A percentile compares a stretch with the other conserved stretches of the same genome.
These are phyloP conservation scores for Neuroscelio doddi DNA, from an alignment of 2,888 invertebrate genomes.

Conservation along the genomic window DNA sequence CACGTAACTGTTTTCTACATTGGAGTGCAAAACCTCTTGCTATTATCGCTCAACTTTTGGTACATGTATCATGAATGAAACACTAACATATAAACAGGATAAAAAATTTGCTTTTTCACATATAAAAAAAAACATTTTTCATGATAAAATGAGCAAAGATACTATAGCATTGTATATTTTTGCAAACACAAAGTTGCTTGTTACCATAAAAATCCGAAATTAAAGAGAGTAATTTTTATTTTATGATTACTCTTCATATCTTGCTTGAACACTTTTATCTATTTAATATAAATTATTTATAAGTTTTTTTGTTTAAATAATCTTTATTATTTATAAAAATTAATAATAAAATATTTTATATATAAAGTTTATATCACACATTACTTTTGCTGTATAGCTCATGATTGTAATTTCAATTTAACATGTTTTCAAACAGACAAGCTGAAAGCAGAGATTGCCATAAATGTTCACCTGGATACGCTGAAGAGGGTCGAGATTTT, in stretches of 20 bases:
- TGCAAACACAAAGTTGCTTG: neutral
- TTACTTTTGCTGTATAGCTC: neutral
- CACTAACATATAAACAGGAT: conserved; percentile 1
- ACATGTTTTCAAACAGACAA: conserved; percentile 78
- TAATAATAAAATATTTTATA: too few relatives aligned
- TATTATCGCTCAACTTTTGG: conserved; percentile 23
- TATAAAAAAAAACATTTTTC: neutral
- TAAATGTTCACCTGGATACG: conserved; percentile 98
- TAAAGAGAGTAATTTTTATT: conserved; percentile 1
- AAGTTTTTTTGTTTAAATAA: too few relatives aligned
- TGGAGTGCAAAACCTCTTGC: conserved; percentile 7
- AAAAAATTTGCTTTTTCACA: conserved; percentile 2
- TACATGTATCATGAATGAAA: conserved; percentile 8
- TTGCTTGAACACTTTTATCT: neutral
- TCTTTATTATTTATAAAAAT: too few relatives aligned
- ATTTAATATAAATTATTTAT: neutral
- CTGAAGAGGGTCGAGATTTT: conserved; percentile 98
- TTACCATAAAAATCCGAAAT: neutral
- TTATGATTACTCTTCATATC: neutral
- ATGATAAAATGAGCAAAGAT: neutral
- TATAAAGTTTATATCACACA: too few relatives aligned
- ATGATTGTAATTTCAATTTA: neutral
- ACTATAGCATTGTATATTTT: neutral
- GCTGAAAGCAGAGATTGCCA: conserved; percentile 98
- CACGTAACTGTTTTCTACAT: conserved; percentile 30